These are phyloP conservation scores for Mycalesis mineus DNA, from an alignment of 2,888 invertebrate species.

Conservation along the genomic window DNA sequence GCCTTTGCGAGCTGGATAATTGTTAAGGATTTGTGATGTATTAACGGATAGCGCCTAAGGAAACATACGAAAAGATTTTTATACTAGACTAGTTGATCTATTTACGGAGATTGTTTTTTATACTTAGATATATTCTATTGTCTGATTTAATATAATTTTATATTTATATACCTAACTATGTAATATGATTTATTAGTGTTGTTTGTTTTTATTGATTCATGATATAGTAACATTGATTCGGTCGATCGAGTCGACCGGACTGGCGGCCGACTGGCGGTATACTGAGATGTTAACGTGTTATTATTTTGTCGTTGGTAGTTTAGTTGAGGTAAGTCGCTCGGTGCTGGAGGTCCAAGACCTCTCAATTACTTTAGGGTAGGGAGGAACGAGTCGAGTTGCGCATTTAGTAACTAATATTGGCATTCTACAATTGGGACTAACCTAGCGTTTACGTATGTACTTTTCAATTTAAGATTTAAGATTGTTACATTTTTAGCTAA, in stretches of 20 bases:
- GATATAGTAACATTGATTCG: conserved; percentile 63
- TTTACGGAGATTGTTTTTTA: conserved; percentile 80
- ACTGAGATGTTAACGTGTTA: conserved; percentile 60
- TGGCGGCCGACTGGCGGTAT: conserved; percentile 44
- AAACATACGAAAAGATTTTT: conserved; percentile 79
- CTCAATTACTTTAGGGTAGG: conserved; percentile 69
- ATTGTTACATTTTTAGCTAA: conserved; percentile 79
- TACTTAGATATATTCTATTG: conserved; percentile 78
- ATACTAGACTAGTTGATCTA: conserved; percentile 79
- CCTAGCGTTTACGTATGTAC: conserved; percentile 77
- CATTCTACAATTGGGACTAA: conserved; percentile 80
- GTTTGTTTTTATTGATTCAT: conserved; percentile 77
- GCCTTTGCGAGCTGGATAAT: conserved; percentile 78
- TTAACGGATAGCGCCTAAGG: conserved; percentile 79
- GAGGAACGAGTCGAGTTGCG: conserved; percentile 70
- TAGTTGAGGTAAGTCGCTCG: conserved; percentile 56
- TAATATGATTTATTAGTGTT: conserved; percentile 77
- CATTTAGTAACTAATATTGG: conserved; percentile 78
- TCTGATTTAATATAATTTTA: conserved; percentile 78
- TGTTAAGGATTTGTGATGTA: conserved; percentile 79
- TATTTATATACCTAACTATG: conserved; percentile 72
- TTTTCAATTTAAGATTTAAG: conserved; percentile 76
- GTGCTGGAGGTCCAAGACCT: conserved; percentile 71
- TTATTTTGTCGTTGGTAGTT: conserved; percentile 70
- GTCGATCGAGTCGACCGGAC: conserved; percentile 55